Conservation (phyloP, 1,140 invertebrate species). For the Neodiprion lecontei region DNA sequence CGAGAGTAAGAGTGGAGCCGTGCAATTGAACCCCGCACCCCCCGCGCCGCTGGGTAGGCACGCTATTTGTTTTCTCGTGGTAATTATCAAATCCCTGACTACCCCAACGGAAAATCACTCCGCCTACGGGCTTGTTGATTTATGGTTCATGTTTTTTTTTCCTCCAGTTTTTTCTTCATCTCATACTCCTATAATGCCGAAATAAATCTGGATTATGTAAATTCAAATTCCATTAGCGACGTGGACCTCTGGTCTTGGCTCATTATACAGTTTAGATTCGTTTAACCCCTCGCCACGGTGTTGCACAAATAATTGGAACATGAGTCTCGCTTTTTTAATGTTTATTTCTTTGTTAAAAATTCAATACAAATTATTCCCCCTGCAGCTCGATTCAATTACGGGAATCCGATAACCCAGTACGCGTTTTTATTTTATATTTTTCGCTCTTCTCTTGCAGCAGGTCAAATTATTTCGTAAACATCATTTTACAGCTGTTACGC, state of each 20-base stretch:
- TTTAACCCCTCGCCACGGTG: slow-evolving; percentile 10
- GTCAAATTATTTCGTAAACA: no score
- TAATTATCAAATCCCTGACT: slow-evolving; percentile 3
- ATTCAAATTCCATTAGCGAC: background rate
- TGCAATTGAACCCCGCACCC: background rate
- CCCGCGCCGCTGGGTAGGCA: background rate
- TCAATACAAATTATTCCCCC: background rate
- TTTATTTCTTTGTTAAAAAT: background rate
- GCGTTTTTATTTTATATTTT: no score
- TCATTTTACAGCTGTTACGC: no score
- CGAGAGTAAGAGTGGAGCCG: background rate
- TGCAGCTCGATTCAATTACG: background rate
- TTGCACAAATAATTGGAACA: background rate
- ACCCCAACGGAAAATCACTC: slow-evolving; percentile 6
- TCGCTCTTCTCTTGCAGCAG: no score
- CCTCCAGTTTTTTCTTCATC: background rate
- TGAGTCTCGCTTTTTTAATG: background rate
- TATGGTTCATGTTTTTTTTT: background rate
- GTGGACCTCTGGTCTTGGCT: background rate
- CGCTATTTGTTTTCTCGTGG: slow-evolving; percentile 1
- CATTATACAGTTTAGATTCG: background rate
- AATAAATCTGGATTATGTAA: slow-evolving; percentile 16
- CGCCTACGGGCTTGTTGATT: slow-evolving; percentile 8
- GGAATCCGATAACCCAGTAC: no score
- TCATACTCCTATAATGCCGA: slow-evolving; percentile 8